Percentiles rank a stretch among this genome's conserved stretches.
These are phyloP conservation scores for Montipora foliosa DNA, from an alignment of 64 coral and sea anemone species.

Conservation along the genomic window DNA sequence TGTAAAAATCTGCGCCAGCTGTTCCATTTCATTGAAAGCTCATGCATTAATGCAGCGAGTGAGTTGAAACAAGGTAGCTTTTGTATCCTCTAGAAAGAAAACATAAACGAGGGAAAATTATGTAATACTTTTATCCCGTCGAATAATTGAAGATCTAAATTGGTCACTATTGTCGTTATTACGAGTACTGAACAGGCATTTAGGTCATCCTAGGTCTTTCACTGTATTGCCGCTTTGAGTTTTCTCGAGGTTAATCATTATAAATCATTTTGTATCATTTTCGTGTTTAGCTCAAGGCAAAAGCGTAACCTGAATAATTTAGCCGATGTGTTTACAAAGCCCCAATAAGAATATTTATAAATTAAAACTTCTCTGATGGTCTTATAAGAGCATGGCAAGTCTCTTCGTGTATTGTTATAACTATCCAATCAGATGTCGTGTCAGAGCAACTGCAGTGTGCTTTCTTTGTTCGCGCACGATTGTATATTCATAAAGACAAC, in stretches of 20 bases:
- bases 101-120: not conserved
- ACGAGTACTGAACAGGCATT: not conserved
- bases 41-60: not conserved
- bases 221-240: not conserved
- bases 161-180: conserved; percentile 26
- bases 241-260: not conserved
- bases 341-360: conserved; percentile 54
- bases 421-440: not conserved
- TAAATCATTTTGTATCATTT: not conserved
- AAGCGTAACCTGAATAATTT: conserved; percentile 43
- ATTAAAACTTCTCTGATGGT: conserved; percentile 45
- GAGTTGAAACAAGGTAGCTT: conserved; percentile 27
- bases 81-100: not conserved
- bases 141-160: not conserved
- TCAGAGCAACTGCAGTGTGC: conserved; percentile 26
- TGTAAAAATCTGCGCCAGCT: not conserved
- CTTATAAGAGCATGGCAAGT: conserved; percentile 42
- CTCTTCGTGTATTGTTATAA: conserved; percentile 21
- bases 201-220: not conserved
- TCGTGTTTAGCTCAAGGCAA: not conserved
- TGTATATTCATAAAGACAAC: conserved; percentile 53
- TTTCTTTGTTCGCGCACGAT: conserved; percentile 14
- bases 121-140: not conserved
- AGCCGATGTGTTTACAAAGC: conserved; percentile 42
- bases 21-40: not conserved